A percentile compares a stretch with the other conserved stretches of the same genome.
phyloP scores from a whole-genome alignment of 2,888 invertebrate genomes.

The Diadegma fenestrale region DNA sequence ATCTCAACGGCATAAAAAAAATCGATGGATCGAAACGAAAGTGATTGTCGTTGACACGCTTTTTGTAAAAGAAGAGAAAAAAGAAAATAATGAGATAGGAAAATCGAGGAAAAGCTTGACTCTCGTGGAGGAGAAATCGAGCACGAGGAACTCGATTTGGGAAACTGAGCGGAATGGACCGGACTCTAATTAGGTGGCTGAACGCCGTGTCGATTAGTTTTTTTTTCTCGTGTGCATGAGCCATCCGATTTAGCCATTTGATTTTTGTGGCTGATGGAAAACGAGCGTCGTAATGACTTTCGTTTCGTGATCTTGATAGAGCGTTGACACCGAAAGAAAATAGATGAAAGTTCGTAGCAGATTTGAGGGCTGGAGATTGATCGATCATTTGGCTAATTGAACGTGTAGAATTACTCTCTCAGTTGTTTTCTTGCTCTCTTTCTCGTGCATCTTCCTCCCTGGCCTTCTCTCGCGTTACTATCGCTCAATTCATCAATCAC shows the following conservation, averaged over 20 bases:
- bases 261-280: background rate
- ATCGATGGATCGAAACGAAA: background rate
- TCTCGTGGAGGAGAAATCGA: too few relatives aligned
- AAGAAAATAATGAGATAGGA: background rate
- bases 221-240: conserved; percentile 4
- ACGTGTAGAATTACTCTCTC: conserved; percentile 32
- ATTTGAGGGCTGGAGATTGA: conserved; percentile 60
- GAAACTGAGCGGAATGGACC: background rate
- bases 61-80: background rate
- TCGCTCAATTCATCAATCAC: conserved; percentile 66
- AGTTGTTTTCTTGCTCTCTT: background rate
- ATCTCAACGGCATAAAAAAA: background rate
- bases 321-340: conserved; percentile 43
- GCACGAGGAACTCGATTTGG: background rate
- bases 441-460: background rate
- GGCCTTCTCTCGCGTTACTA: background rate
- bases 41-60: background rate
- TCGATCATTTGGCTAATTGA: conserved; percentile 56
- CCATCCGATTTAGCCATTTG: background rate
- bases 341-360: conserved; percentile 50
- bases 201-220: background rate
- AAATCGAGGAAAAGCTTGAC: background rate
- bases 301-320: conserved; percentile 6
- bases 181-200: background rate
- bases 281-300: conserved; percentile 43